phyloP scores from a whole-genome alignment of 1,140 invertebrate species.

The Melitaea cinxia region DNA sequence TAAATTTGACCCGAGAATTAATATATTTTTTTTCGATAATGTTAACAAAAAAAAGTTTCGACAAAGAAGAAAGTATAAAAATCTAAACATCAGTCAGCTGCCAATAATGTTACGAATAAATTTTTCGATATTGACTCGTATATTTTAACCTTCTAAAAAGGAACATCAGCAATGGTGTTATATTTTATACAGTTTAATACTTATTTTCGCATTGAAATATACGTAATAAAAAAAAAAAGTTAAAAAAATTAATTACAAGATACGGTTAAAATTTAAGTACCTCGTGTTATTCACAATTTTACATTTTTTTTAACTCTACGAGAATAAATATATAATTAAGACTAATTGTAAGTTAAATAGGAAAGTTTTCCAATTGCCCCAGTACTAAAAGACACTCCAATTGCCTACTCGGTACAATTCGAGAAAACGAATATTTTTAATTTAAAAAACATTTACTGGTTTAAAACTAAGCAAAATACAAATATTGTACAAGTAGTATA shows the following conservation, averaged over 20 bases:
- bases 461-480: too few relatives aligned
- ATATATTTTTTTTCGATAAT: too few relatives aligned
- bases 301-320: not conserved
- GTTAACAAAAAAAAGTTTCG: too few relatives aligned
- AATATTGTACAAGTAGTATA: too few relatives aligned
- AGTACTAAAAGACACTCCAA: not conserved
- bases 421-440: too few relatives aligned
- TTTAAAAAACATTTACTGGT: too few relatives aligned
- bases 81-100: too few relatives aligned
- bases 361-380: not conserved
- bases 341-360: not conserved
- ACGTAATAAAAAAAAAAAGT: not conserved
- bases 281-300: not conserved
- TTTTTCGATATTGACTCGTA: not conserved
- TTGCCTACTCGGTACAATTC: too few relatives aligned
- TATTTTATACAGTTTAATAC: not conserved
- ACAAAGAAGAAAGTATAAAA: too few relatives aligned
- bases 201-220: not conserved
- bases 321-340: not conserved
- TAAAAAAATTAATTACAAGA: too few relatives aligned
- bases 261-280: too few relatives aligned
- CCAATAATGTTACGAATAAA: not conserved
- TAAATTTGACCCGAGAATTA: too few relatives aligned
- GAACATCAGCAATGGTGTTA: not conserved
- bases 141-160: not conserved